Evolutionary conservation across 2,888 invertebrate genomes (phyloP).

Genomic region (Drosophila antonietae): DNA sequence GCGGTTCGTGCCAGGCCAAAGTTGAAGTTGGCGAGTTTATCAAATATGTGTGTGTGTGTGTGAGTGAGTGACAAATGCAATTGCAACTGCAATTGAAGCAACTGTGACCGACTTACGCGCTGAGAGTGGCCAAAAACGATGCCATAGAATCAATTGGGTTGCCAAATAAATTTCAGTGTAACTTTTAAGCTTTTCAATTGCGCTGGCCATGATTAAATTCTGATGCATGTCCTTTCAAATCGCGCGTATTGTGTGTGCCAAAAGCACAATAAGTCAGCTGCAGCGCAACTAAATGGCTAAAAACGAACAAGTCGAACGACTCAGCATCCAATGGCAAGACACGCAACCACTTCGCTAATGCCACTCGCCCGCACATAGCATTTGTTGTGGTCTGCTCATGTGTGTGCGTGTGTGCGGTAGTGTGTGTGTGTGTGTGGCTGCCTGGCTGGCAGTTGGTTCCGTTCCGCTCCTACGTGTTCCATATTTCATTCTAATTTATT

Average conservation of each 20-base stretch:
- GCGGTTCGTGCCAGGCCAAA: background rate
- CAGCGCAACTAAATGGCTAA: conserved; percentile 45
- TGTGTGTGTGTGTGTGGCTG: background rate
- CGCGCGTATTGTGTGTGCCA: conserved; percentile 16
- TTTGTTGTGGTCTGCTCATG: conserved; percentile 63
- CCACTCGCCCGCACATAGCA: conserved; percentile 38
- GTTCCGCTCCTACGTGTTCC: conserved; percentile 72
- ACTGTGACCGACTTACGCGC: conserved; percentile 36
- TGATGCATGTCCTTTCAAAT: conserved; percentile 49
- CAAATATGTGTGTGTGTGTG: conserved; percentile 3
- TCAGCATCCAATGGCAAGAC: conserved; percentile 9
- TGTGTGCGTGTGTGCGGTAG: conserved; percentile 12
- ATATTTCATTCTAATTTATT: conserved; percentile 79
- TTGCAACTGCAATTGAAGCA: conserved; percentile 6
- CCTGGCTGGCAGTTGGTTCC: conserved; percentile 27
- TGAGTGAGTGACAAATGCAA: conserved; percentile 19
- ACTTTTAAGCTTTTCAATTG: conserved; percentile 54
- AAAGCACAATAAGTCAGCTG: conserved; percentile 66
- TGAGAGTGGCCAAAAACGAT: conserved; percentile 6
- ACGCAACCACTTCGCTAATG: conserved; percentile 51
- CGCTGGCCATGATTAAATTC: conserved; percentile 72
- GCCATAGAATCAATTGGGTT: conserved; percentile 34
- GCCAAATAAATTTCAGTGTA: conserved; percentile 38
- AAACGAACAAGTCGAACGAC: conserved; percentile 1
- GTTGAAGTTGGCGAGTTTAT: conserved; percentile 1